Conservation (phyloP, 2,113 vertebrate genomes). For the Aleadryas rufinucha region DNA sequence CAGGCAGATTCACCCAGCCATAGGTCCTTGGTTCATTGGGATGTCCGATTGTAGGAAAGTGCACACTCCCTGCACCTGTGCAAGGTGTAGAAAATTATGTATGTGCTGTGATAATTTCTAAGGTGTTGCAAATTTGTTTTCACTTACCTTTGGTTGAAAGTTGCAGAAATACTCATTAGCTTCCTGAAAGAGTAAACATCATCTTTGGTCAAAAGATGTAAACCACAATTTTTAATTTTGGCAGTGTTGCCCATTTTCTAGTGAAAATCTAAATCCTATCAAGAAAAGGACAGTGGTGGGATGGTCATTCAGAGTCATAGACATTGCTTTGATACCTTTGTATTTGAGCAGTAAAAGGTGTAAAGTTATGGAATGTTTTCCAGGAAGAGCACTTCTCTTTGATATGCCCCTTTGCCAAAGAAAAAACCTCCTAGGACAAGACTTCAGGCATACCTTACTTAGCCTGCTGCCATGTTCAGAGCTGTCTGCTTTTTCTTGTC, state of each 20-base stretch:
- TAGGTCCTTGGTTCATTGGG: neutral
- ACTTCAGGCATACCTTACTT: neutral
- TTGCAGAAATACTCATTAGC: neutral
- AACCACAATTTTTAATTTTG: neutral
- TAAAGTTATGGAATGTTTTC: neutral
- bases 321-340: neutral
- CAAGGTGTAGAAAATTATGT: neutral
- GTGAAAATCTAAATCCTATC: neutral
- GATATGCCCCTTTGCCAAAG: neutral
- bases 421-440: neutral
- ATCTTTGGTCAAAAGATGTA: neutral
- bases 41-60: neutral
- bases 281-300: neutral
- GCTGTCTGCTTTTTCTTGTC: neutral
- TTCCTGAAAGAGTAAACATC: neutral
- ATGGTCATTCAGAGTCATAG: neutral
- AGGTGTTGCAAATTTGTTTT: neutral
- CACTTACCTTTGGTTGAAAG: neutral
- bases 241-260: neutral
- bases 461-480: neutral
- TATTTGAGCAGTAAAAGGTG: neutral
- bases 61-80: neutral
- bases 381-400: neutral
- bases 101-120: neutral
- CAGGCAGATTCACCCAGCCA: neutral